A percentile compares a stretch with the other conserved stretches of the same genome.
Evolutionary conservation across 2,797 vertebrate genomes (phyloP).

Genomic region (Tapera naevia): DNA sequence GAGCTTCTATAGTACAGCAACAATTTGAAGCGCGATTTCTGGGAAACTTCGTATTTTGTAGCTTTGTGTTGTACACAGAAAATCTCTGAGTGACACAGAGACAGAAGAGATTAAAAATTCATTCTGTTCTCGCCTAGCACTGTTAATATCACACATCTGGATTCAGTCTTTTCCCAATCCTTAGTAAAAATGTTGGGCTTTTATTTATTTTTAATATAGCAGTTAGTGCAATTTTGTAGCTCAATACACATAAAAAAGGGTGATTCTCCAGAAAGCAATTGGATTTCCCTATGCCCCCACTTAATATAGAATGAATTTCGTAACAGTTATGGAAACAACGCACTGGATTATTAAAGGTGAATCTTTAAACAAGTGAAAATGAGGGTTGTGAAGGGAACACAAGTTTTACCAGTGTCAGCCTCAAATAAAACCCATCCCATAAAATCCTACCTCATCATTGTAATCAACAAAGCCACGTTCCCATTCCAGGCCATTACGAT

Average conservation of each 20-base stretch:
- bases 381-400: background rate
- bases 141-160: conserved; percentile 23
- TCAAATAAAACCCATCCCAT: background rate
- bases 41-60: conserved; percentile 51
- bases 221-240: conserved; percentile 59
- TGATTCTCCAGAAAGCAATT: conserved; percentile 6
- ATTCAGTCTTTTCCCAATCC: conserved; percentile 1
- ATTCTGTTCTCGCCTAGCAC: conserved; percentile 18
- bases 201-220: background rate
- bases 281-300: conserved; percentile 22
- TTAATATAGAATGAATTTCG: background rate
- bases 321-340: background rate
- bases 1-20: conserved; percentile 72
- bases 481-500: background rate
- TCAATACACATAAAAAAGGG: background rate
- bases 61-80: conserved; percentile 44
- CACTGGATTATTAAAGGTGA: conserved; percentile 5
- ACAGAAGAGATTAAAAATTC: conserved; percentile 33
- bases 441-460: background rate
- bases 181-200: conserved; percentile 42
- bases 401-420: background rate
- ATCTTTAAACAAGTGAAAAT: background rate
- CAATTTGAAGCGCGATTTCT: conserved; percentile 46
- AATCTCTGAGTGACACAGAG: conserved; percentile 40
- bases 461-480: background rate